Evolutionary conservation across 2,888 invertebrate genomes (phyloP).

Genomic region (Achlya flavicornis): DNA sequence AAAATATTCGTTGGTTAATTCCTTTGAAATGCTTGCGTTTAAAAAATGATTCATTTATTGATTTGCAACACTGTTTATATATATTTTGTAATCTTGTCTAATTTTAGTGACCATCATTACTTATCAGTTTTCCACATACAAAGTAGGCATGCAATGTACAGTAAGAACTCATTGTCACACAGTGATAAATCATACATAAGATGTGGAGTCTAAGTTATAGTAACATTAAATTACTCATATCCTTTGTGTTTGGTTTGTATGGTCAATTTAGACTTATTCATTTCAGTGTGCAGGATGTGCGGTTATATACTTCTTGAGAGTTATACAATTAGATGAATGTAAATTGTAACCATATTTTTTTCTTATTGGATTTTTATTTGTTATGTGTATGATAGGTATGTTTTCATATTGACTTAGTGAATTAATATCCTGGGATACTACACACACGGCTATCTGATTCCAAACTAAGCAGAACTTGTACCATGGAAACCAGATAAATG

Average conservation of each 20-base stretch:
- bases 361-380: not conserved
- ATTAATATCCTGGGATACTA: no score
- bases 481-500: no score
- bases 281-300: slow-evolving; percentile 27
- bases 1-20: not conserved
- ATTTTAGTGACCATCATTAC: not conserved
- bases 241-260: slow-evolving; percentile 31
- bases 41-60: not conserved
- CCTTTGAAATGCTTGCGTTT: not conserved
- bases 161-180: slow-evolving; percentile 20
- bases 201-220: slow-evolving; percentile 27
- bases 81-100: not conserved
- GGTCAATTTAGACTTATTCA: slow-evolving; percentile 31
- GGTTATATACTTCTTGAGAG: slow-evolving; percentile 9
- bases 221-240: slow-evolving; percentile 44
- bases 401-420: no score
- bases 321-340: not conserved
- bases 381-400: not conserved
- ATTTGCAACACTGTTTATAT: not conserved
- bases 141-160: not conserved
- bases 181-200: slow-evolving; percentile 31
- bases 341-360: not conserved
- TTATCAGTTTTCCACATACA: not conserved
- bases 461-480: no score
- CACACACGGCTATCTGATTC: no score